These are phyloP conservation scores for Poeciliopsis infans DNA, from an alignment of 2,797 vertebrate species.

Conservation along the genomic window DNA sequence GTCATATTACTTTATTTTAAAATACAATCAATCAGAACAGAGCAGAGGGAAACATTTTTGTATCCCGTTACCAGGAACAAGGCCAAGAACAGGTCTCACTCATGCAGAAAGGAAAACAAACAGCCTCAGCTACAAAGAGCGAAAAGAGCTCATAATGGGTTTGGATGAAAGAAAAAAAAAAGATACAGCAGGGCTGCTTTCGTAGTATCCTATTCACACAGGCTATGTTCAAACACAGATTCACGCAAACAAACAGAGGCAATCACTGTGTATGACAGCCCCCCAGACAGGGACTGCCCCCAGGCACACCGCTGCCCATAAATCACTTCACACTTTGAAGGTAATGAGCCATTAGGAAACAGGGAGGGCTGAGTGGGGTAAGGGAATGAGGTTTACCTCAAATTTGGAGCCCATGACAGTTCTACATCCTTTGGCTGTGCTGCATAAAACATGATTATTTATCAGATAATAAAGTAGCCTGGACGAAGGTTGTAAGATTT, in stretches of 20 bases:
- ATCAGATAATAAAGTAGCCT: background rate
- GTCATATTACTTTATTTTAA: slow-evolving; percentile 34
- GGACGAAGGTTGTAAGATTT: background rate
- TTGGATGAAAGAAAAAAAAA: slow-evolving; percentile 25
- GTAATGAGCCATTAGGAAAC: slow-evolving; percentile 59
- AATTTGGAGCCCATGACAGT: slow-evolving; percentile 46
- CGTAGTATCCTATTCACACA: slow-evolving; percentile 22
- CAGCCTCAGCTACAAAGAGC: slow-evolving; percentile 25
- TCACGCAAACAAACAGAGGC: slow-evolving; percentile 51
- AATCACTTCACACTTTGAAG: slow-evolving; percentile 62
- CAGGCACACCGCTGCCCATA: slow-evolving; percentile 57
- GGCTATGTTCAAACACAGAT: slow-evolving; percentile 22
- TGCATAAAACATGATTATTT: slow-evolving; percentile 32
- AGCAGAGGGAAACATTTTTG: slow-evolving; percentile 41
- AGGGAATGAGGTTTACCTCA: slow-evolving; percentile 41
- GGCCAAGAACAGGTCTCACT: slow-evolving; percentile 37
- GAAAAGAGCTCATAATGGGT: slow-evolving; percentile 31
- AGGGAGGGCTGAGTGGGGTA: slow-evolving; percentile 3
- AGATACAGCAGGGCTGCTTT: slow-evolving; percentile 11
- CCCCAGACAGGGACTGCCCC: slow-evolving; percentile 63
- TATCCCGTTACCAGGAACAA: slow-evolving; percentile 47
- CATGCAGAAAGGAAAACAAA: slow-evolving; percentile 45
- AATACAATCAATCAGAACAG: slow-evolving; percentile 42
- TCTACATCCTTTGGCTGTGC: slow-evolving; percentile 38
- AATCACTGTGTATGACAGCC: slow-evolving; percentile 62